These are phyloP conservation scores for Piscicola geometra DNA, from an alignment of 2,888 invertebrate genomes.

Conservation along the genomic window DNA sequence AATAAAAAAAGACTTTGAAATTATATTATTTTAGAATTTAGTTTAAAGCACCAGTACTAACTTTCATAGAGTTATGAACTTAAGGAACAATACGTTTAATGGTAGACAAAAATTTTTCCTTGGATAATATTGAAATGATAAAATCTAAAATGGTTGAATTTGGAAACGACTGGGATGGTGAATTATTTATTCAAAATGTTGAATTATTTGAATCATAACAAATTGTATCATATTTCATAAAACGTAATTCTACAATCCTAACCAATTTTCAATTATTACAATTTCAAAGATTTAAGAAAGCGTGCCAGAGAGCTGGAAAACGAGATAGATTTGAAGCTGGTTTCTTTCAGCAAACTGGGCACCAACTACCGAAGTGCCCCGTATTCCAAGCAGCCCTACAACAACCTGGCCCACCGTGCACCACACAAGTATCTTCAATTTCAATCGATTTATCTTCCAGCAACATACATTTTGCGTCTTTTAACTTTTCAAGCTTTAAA, in stretches of 20 bases:
- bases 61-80: neutral
- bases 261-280: neutral
- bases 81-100: constrained; percentile 4
- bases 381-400: constrained; percentile 8
- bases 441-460: too few species aligned
- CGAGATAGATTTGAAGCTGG: constrained; percentile 90
- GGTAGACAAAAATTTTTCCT: neutral
- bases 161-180: constrained; percentile 37
- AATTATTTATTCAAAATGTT: neutral
- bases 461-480: too few species aligned
- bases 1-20: neutral
- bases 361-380: constrained; percentile 56
- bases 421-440: constrained; percentile 37
- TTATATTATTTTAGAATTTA: neutral
- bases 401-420: constrained; percentile 31
- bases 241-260: neutral
- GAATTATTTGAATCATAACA: neutral
- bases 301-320: constrained; percentile 89
- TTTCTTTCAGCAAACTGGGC: constrained; percentile 89
- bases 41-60: neutral
- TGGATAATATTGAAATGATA: constrained; percentile 17
- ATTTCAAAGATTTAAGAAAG: constrained; percentile 72
- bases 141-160: constrained; percentile 35
- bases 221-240: too few species aligned
- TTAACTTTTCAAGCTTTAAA: neutral